These are phyloP conservation scores for Hyles lineata DNA, from an alignment of 2,888 invertebrate genomes.

Conservation along the genomic window DNA sequence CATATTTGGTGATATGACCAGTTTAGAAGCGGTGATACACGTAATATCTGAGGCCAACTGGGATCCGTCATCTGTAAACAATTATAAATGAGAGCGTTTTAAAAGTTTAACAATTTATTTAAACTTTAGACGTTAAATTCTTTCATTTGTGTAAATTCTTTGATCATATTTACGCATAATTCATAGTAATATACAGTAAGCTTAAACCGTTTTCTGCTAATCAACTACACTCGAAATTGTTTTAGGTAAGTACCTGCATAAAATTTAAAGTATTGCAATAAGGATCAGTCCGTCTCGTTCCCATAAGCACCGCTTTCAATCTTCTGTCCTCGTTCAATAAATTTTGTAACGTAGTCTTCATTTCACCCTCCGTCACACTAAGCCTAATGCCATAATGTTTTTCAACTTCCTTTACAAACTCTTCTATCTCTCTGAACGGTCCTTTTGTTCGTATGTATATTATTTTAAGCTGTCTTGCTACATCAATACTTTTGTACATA, in stretches of 20 bases:
- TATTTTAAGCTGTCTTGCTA: conserved; percentile 84
- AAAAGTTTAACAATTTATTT: too few relatives aligned
- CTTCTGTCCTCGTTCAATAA: conserved; percentile 84
- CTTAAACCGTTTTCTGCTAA: neutral
- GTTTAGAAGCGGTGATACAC: conserved; percentile 95
- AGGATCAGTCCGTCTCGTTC: conserved; percentile 95
- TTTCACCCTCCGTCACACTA: conserved; percentile 87
- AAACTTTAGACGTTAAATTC: too few relatives aligned
- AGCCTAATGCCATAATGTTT: conserved; percentile 90
- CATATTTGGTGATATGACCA: conserved; percentile 97
- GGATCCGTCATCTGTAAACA: conserved; percentile 90
- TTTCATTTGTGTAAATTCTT: too few relatives aligned
- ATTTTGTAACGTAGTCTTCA: conserved; percentile 88
- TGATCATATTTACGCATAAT: too few relatives aligned
- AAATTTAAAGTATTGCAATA: conserved; percentile 87
- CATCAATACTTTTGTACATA: conserved; percentile 57
- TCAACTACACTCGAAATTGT: neutral
- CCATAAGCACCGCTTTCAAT: conserved; percentile 95
- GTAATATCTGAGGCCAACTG: conserved; percentile 95
- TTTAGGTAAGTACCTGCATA: conserved; percentile 86
- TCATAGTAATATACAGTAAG: neutral
- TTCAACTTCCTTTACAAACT: conserved; percentile 90
- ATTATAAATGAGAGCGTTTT: neutral
- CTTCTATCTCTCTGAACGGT: conserved; percentile 94
- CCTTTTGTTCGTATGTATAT: conserved; percentile 92